Evolutionary conservation across 2,113 vertebrate species (phyloP).

Genomic region (Oplegnathus fasciatus): DNA sequence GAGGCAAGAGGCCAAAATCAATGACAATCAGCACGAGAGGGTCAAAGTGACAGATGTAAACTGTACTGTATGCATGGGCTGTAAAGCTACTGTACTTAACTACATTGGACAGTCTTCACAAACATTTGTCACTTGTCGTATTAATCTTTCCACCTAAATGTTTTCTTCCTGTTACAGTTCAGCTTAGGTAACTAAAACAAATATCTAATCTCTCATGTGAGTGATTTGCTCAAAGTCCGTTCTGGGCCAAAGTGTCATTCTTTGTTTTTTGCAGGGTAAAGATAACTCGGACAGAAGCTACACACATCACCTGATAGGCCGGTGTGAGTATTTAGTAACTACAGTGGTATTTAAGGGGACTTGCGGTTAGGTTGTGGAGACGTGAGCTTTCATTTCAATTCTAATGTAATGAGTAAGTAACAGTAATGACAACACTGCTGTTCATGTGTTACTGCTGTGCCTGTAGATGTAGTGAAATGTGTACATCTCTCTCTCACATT

Average conservation of each 20-base stretch:
- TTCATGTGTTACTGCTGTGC: not conserved
- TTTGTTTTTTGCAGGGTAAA: not conserved
- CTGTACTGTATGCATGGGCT: not conserved
- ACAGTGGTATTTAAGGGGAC: not conserved
- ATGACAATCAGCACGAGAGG: not conserved
- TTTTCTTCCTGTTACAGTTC: not conserved
- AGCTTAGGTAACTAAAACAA: slow-evolving; percentile 17
- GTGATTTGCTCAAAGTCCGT: slow-evolving; percentile 55
- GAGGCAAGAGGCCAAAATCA: not conserved
- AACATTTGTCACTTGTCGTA: not conserved
- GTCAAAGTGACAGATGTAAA: not conserved
- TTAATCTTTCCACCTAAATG: not conserved
- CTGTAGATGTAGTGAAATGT: not conserved
- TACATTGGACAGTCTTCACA: not conserved
- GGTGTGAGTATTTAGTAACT: not conserved
- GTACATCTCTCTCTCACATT: not conserved
- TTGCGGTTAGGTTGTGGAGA: not conserved
- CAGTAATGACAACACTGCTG: not conserved
- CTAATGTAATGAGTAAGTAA: not conserved
- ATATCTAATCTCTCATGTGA: slow-evolving; percentile 19
- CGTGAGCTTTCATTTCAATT: not conserved
- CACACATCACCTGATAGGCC: not conserved
- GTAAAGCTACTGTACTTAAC: not conserved
- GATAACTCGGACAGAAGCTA: not conserved
- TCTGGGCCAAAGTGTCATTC: not conserved